A percentile compares a stretch with the other conserved stretches of the same genome.
These are phyloP conservation scores for Willisornis vidua DNA, from an alignment of 2,113 vertebrate species.

Conservation along the genomic window DNA sequence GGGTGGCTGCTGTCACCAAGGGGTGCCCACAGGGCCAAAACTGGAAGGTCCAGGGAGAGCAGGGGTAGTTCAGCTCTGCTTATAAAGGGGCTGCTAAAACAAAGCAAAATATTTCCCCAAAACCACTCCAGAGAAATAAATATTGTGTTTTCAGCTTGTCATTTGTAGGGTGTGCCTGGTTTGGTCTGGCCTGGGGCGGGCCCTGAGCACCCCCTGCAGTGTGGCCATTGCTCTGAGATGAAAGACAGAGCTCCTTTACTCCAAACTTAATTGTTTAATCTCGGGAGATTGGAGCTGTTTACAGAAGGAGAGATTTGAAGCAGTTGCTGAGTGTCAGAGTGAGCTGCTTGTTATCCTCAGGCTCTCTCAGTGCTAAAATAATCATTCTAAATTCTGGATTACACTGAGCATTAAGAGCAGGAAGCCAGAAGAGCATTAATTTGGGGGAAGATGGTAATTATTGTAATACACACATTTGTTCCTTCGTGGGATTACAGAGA, in stretches of 20 bases:
- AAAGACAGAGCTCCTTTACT: background rate
- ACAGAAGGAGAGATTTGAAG: background rate
- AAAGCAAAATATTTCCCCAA: background rate
- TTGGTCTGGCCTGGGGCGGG: background rate
- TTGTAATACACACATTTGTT: background rate
- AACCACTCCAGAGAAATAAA: background rate
- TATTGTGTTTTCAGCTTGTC: background rate
- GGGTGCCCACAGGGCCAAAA: background rate
- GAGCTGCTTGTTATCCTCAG: background rate
- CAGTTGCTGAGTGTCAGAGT: background rate
- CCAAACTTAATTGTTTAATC: background rate
- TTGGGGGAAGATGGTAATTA: background rate
- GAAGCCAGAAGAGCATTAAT: background rate
- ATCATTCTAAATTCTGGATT: background rate
- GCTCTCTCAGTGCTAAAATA: background rate
- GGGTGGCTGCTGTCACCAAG: background rate
- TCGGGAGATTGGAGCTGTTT: background rate
- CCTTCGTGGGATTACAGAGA: background rate
- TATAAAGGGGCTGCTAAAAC: background rate
- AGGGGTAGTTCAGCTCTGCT: background rate
- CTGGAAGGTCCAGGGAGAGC: background rate
- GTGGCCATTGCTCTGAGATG: background rate
- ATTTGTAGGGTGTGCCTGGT: background rate
- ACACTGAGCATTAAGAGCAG: background rate
- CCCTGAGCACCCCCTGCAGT: background rate